Evolutionary conservation across 2,113 vertebrate species (phyloP), one percentile per base, ranked within the genome.

Genomic region (Pheucticus melanocephalus): DNA sequence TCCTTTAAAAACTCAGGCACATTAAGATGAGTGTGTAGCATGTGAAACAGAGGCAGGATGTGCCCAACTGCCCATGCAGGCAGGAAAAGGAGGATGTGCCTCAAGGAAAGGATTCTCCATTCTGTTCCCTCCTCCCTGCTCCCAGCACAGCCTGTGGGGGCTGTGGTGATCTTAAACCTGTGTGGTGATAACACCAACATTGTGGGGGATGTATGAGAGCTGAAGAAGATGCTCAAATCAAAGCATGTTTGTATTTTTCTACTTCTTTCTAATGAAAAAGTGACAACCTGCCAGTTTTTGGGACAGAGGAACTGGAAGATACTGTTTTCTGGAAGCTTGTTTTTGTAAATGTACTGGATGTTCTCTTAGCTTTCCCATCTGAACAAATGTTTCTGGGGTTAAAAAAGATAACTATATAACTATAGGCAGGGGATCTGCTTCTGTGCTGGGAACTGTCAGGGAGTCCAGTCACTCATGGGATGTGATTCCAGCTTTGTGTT

Each of bases 391-490:
- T 82, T 33, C 45, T 70, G 78, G 27, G 44, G 2, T 53, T 76
- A 40, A 53, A 76, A 59, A 37, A 35, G 7, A 27, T 13, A 42
- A 42, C 40, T 42, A 1, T 50, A 4, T 5, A 53, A n/a, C 19
- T 12, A 6, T 3, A 70, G 45, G 40, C 17, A 72, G 20, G 6
- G 19, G 10, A 28, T 73, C 42, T 88, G 45, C 66, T 88, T 42
- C 47, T 7, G 0, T 28, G 5, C 13, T 59, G 30, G 12, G 9
- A 22, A 2, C 31, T 91, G 9, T 57, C 0, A 0, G 40, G 16
- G 28, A 63, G 16, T 21, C 10, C 68, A 70, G 30, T 65, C 5
- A 0, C 20, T n/a, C 1, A 0, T 5, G 24, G 7, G 3, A 1
- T 8, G 6, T 17, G 18, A 72, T 53, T 88, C 28, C 65, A 69